A percentile compares a stretch with the other conserved stretches of the same genome.
Evolutionary conservation across 2,113 vertebrate species (phyloP).

Genomic region (Mirza zaza): DNA sequence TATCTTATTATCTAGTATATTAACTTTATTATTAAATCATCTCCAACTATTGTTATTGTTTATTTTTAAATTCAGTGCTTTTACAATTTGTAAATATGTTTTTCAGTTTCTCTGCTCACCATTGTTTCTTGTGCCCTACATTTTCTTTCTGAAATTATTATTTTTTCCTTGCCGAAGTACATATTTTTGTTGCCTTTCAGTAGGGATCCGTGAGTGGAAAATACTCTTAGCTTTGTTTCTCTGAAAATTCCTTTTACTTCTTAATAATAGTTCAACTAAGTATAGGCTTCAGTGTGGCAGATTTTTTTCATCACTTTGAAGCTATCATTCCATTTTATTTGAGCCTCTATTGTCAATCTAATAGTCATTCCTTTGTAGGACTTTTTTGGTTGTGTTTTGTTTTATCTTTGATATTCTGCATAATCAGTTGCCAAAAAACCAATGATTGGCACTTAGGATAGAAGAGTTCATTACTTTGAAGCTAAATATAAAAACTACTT

Average conservation of each 20-base stretch:
- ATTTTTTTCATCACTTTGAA: conserved; percentile 36
- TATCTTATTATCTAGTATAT: neutral
- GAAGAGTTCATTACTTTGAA: conserved; percentile 71
- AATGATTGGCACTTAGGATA: conserved; percentile 50
- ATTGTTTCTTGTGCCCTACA: neutral
- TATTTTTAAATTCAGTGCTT: neutral
- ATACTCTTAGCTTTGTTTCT: neutral
- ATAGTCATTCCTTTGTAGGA: conserved; percentile 43
- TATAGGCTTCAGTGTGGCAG: neutral
- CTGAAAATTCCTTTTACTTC: conserved; percentile 4
- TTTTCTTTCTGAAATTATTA: neutral
- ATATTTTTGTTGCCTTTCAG: conserved; percentile 26
- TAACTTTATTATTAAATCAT: neutral
- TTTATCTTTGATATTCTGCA: conserved; percentile 55
- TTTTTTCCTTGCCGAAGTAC: neutral
- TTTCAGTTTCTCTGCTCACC: neutral
- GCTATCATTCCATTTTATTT: conserved; percentile 31
- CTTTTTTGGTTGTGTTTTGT: conserved; percentile 27
- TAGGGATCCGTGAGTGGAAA: neutral
- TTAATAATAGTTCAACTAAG: conserved; percentile 9
- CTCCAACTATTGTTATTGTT: neutral
- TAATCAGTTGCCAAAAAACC: conserved; percentile 58
- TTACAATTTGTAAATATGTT: neutral
- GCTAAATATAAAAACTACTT: conserved; percentile 68
- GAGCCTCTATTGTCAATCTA: conserved; percentile 31